A percentile compares a stretch with the other conserved stretches of the same genome.
Conservation (phyloP, 1,140 invertebrate genomes). For the Ceratina australensis region DNA sequence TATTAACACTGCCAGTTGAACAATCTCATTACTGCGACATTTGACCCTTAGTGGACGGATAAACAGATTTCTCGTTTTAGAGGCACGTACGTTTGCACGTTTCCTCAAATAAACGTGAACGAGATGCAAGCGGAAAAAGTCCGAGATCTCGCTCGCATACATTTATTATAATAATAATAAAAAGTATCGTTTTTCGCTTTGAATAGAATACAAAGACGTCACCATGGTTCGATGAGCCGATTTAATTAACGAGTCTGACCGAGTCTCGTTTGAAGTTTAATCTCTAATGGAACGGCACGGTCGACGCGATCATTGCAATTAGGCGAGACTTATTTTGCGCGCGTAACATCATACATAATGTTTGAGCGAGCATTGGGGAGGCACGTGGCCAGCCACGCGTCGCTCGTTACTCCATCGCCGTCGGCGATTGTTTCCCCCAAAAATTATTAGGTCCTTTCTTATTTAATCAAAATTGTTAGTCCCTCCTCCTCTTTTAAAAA, state of each 20-base stretch:
- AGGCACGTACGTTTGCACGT: not conserved
- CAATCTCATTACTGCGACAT: not conserved
- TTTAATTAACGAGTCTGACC: slow-evolving; percentile 50
- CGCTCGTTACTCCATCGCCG: slow-evolving; percentile 68
- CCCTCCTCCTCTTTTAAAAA: not conserved
- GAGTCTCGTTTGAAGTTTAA: slow-evolving; percentile 70
- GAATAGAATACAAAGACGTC: not conserved
- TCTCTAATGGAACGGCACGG: slow-evolving; percentile 70
- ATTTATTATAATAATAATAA: too few species aligned
- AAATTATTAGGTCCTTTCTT: slow-evolving; percentile 59
- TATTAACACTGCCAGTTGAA: not conserved
- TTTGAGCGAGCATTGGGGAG: slow-evolving; percentile 65
- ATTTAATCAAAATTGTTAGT: slow-evolving; percentile 3
- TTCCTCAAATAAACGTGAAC: too few species aligned
- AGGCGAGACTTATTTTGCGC: slow-evolving; percentile 66
- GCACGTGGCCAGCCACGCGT: slow-evolving; percentile 71
- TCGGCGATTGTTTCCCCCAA: slow-evolving; percentile 66
- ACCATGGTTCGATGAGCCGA: slow-evolving; percentile 12
- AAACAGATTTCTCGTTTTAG: not conserved
- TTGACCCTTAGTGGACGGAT: not conserved
- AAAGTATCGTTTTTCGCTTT: not conserved
- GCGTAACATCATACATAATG: slow-evolving; percentile 52
- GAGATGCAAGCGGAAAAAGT: not conserved
- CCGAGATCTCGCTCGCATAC: not conserved
- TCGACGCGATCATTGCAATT: slow-evolving; percentile 62